These are phyloP conservation scores for Watsonalla cultraria DNA, from an alignment of 2,888 invertebrate species.

Conservation along the genomic window DNA sequence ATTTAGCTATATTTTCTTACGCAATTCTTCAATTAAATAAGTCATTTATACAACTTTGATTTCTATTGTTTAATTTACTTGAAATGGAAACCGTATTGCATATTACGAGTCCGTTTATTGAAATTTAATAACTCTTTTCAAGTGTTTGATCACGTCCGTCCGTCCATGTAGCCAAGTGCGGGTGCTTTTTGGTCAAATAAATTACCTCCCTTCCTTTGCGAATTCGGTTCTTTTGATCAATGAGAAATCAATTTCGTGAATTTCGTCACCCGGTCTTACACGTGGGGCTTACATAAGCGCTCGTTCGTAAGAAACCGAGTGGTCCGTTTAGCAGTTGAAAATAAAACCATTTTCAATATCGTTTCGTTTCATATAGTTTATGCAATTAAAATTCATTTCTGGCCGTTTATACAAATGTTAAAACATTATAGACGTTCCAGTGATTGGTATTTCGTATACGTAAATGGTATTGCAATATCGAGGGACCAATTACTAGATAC, in stretches of 20 bases:
- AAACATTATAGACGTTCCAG: no score
- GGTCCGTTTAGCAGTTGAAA: not conserved
- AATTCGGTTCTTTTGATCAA: conserved; percentile 65
- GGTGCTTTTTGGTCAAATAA: conserved; percentile 53
- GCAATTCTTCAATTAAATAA: no score
- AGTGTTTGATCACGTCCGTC: conserved; percentile 4
- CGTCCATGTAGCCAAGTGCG: conserved; percentile 24
- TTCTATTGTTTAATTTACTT: not conserved
- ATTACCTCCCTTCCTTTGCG: conserved; percentile 59
- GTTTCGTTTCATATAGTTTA: no score
- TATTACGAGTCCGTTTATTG: not conserved
- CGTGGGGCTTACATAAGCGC: conserved; percentile 10
- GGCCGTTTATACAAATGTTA: no score
- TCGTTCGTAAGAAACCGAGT: conserved; percentile 3
- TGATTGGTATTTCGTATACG: no score
- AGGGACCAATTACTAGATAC: no score
- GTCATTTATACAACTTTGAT: not conserved
- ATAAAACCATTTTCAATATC: no score
- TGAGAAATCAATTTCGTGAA: conserved; percentile 52
- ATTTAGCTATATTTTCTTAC: no score
- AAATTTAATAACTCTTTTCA: conserved; percentile 2
- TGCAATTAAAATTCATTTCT: no score
- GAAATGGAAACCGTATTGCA: not conserved
- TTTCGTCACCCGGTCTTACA: conserved; percentile 30
- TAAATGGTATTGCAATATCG: no score